phyloP scores from a whole-genome alignment of 2,888 invertebrate genomes.

The Drosophila nigricruria region DNA sequence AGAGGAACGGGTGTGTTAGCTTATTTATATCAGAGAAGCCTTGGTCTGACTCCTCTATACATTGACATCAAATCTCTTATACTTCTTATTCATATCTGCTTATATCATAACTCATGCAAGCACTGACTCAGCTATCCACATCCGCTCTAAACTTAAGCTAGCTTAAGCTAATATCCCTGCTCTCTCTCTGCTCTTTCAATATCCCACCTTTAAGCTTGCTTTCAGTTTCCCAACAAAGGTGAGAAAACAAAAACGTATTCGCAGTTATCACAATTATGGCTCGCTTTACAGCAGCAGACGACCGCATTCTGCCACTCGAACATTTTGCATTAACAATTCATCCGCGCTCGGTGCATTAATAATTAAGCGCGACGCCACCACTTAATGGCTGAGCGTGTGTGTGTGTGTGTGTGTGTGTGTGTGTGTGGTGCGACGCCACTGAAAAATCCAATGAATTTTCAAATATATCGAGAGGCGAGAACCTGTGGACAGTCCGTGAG shows the following conservation, averaged over 20 bases:
- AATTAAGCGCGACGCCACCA: slow-evolving; percentile 42
- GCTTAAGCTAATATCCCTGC: too few species aligned
- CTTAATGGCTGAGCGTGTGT: slow-evolving; percentile 5
- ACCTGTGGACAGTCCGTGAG: not conserved
- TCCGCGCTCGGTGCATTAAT: slow-evolving; percentile 40
- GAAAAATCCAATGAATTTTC: slow-evolving; percentile 64
- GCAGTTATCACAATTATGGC: slow-evolving; percentile 8
- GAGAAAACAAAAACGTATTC: not conserved
- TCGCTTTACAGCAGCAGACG: not conserved
- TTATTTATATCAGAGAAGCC: too few species aligned
- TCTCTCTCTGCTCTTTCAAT: too few species aligned
- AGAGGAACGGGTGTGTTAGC: too few species aligned
- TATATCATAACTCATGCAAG: too few species aligned
- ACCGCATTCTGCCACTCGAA: not conserved
- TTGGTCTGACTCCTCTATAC: too few species aligned
- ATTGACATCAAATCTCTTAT: too few species aligned
- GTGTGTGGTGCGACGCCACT: not conserved
- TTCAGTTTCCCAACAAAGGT: not conserved
- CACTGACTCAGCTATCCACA: too few species aligned
- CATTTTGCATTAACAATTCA: slow-evolving; percentile 20
- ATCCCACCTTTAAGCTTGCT: slow-evolving; percentile 1
- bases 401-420: not conserved
- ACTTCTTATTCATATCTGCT: too few species aligned
- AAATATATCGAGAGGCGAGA: slow-evolving; percentile 53
- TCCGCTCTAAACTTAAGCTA: too few species aligned